These are phyloP conservation scores for Danaus chrysippus DNA, from an alignment of 2,888 invertebrate species.

Conservation along the genomic window DNA sequence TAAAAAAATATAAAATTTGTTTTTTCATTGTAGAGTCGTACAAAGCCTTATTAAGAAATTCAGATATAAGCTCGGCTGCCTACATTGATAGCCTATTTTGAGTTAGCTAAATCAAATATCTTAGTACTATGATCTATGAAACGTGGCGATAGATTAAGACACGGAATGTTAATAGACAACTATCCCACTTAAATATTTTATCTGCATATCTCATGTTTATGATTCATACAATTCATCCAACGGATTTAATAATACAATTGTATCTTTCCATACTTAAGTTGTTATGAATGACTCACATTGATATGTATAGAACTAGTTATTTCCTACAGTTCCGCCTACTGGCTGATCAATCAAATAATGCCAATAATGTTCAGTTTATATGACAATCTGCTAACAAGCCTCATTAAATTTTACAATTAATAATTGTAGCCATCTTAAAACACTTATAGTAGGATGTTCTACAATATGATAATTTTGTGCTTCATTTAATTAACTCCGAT, in stretches of 20 bases:
- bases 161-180: constrained; percentile 7
- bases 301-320: too few species aligned
- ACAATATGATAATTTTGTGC: too few species aligned
- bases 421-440: too few species aligned
- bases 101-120: constrained; percentile 9
- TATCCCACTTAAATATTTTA: constrained; percentile 6
- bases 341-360: too few species aligned
- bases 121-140: constrained; percentile 14
- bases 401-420: too few species aligned
- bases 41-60: constrained; percentile 29
- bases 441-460: too few species aligned
- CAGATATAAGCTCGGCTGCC: constrained; percentile 8
- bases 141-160: constrained; percentile 19
- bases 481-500: too few species aligned
- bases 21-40: background rate
- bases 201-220: background rate
- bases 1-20: too few species aligned
- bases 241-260: background rate
- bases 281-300: too few species aligned
- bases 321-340: too few species aligned
- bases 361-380: constrained; percentile 17
- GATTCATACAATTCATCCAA: constrained; percentile 4
- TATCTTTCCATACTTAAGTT: too few species aligned
- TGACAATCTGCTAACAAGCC: background rate
- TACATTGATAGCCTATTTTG: constrained; percentile 22